Base-by-base conservation (phyloP, 2,888 invertebrate genomes). In the Falcaria lacertinaria region DNA sequence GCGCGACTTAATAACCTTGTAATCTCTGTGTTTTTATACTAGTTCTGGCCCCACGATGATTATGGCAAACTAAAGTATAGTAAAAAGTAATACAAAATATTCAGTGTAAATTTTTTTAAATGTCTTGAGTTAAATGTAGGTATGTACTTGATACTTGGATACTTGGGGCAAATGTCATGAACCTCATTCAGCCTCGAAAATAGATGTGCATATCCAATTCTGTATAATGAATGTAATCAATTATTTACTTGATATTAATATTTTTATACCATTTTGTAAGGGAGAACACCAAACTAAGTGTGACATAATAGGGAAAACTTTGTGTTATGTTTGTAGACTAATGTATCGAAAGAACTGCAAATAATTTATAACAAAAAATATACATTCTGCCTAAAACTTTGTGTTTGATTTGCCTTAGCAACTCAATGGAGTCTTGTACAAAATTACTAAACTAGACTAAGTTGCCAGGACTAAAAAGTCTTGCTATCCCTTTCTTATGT, bases 321-420 rank as follows among this genome's bases (percentile, higher is more conserved):
- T 71, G 75, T 69, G 71, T 63, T 64, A 73, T 65, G 62, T 76
- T 73, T 75, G 69, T 81, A 79, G 74, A 75, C 47, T 80, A 81
- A 83, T 80, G 75, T 80, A 82, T 74, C 56, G 65, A 78, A 82
- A 83, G 80, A 83, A 83, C 77, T 81, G 79, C 79, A 84, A 84
- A 74, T 85, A 85, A 84, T 84, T 85, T 86, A 85, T 85, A 84
- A 80, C 70, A 81, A 76, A 68, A 74, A 84, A 85, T 84, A 88
- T 84, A 87, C 83, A 86, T 77, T 84, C 80, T 80, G 82, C 77
- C 76, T 79, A 69, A 69, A 78, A 50, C 50, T 48, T 52, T 48
- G 64, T 50, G 54, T 78, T 82, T 82, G 66, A 44, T 43, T 52
- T 48, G n/a, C n/a, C n/a, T n/a, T n/a, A n/a, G n/a, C n/a, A n/a